Percentiles rank a stretch among this genome's conserved stretches.
Evolutionary conservation across 30 jellyfish, hydroid and myxozoan genomes (phyloP).

Genomic region (Aurelia aurita): DNA sequence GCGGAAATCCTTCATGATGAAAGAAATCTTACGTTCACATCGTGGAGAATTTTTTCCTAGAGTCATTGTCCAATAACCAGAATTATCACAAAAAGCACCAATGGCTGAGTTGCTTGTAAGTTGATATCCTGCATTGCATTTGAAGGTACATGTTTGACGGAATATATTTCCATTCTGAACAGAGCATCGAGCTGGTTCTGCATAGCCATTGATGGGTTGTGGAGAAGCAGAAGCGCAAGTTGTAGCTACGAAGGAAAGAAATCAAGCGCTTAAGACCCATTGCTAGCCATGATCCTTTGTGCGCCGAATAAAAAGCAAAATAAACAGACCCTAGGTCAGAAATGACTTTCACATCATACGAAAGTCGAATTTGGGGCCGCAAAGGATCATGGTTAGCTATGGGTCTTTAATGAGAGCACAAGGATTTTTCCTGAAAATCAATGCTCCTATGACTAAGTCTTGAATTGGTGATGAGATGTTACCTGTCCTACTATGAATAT

Average conservation of each 20-base stretch:
- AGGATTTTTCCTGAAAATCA: no score
- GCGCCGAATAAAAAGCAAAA: no score
- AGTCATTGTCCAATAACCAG: conserved; percentile 50
- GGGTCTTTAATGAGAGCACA: no score
- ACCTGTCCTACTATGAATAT: no score
- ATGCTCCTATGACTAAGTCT: no score
- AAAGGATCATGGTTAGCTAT: no score
- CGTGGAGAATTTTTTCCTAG: conserved; percentile 34
- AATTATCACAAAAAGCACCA: conserved; percentile 59
- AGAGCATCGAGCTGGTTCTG: conserved; percentile 38
- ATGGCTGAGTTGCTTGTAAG: conserved; percentile 51
- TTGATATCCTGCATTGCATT: conserved; percentile 78
- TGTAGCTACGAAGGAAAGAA: conserved; percentile 7
- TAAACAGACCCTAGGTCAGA: no score
- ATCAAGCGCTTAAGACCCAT: no score
- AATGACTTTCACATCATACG: no score
- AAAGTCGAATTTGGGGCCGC: no score
- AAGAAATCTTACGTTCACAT: conserved; percentile 48
- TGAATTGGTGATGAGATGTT: no score
- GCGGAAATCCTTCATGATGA: not conserved
- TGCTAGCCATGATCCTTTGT: no score
- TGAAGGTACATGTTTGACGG: conserved; percentile 64
- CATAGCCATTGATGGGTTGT: conserved; percentile 39
- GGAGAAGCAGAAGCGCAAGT: conserved; percentile 29
- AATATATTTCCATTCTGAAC: conserved; percentile 2